A percentile compares a stretch with the other conserved stretches of the same genome.
Conservation (phyloP, 1,140 invertebrate genomes). For the Drosophila subpulchrella region DNA sequence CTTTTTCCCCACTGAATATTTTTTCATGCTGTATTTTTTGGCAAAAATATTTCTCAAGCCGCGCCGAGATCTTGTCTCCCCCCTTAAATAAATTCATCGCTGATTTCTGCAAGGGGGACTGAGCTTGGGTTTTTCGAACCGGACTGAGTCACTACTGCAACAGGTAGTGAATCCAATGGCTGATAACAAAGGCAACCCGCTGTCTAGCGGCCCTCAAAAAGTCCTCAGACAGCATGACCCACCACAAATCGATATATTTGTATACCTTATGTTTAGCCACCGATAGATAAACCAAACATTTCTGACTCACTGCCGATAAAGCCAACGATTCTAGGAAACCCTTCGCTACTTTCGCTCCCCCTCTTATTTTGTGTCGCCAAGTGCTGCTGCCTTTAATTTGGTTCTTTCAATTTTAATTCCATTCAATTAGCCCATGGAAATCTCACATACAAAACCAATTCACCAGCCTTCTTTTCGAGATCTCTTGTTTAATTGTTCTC, state of each 20-base stretch:
- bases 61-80: conserved; percentile 64
- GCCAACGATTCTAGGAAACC: conserved; percentile 12
- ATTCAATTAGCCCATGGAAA: conserved; percentile 76
- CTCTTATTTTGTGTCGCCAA: conserved; percentile 23
- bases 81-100: conserved; percentile 50
- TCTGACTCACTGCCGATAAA: conserved; percentile 29
- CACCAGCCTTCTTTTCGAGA: conserved; percentile 22
- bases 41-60: conserved; percentile 63
- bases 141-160: conserved; percentile 38
- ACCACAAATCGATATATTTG: background rate
- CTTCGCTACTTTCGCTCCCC: background rate
- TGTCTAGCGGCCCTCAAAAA: conserved; percentile 31
- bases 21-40: conserved; percentile 20
- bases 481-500: conserved; percentile 58
- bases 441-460: conserved; percentile 55
- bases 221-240: conserved; percentile 39
- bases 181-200: conserved; percentile 57
- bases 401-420: conserved; percentile 74
- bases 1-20: conserved; percentile 6
- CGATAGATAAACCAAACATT: conserved; percentile 7
- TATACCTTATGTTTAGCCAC: background rate
- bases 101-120: conserved; percentile 30
- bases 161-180: conserved; percentile 33
- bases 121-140: background rate
- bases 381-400: conserved; percentile 33